Evolutionary conservation across 2,797 vertebrate genomes (phyloP), one percentile per base, ranked within the genome.

Genomic region (Girardinus metallicus): DNA sequence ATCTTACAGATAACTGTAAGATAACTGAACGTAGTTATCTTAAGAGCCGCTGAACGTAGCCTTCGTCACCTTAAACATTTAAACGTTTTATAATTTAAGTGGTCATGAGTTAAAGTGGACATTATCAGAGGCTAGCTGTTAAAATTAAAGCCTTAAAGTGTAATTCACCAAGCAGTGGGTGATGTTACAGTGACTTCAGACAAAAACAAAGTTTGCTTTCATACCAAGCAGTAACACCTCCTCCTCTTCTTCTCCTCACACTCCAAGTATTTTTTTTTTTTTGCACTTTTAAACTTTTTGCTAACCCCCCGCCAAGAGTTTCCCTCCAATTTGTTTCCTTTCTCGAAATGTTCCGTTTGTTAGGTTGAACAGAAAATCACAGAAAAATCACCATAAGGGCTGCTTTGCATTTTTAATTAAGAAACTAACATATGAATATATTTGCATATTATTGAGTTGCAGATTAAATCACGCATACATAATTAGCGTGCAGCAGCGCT

Each of bases 321-420:
- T 89, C 83, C 92, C 85, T 87, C 75, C 89, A 89, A 87, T 92
- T 94, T 95, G 95, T 96, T 94, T 95, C 95, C 95, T 97, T 97
- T 94, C 95, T 95, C 83, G 76, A 96, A 98, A 97, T 96, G 96
- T 97, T 97, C 96, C 95, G 96, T 98, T 98, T 97, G 97, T 97
- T 87, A 89, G 96, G 95, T 96, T 91, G 92, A 92, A 93, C 96
- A 97, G 89, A 93, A 95, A 94, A 95, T 97, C 97, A 96, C 96
- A 97, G 97, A 97, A 92, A 94, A 94, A 97, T 97, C 98, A 98
- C 97, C 98, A 99, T 97, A 99, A 98, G 98, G 98, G 96, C 98
- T 99, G 97, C 97, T 99, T 99, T 98, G 97, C 97, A 99, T 99
- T 99, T 99, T 99, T 98, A 99, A 99, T 99, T 99, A 98, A 99